A percentile compares a stretch with the other conserved stretches of the same genome.
These are phyloP conservation scores for Xenopus petersii DNA, from an alignment of 2,797 vertebrate genomes.

Conservation along the genomic window DNA sequence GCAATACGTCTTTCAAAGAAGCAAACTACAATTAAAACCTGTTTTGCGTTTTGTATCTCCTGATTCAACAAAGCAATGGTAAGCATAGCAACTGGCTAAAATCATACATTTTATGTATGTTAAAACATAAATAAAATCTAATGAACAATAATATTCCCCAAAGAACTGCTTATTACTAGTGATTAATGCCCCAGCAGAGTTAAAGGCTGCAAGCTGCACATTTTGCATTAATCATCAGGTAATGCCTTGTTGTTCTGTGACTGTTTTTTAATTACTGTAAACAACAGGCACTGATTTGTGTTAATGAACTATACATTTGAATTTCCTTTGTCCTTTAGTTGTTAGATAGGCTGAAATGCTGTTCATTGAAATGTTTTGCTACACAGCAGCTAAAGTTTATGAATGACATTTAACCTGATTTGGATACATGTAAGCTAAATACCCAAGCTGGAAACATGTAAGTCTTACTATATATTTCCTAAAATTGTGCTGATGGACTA, in stretches of 20 bases:
- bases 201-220: slow-evolving; percentile 4
- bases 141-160: slow-evolving; percentile 21
- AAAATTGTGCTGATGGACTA: not conserved
- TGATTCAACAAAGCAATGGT: not conserved
- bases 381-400: not conserved
- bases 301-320: slow-evolving; percentile 22
- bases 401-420: not conserved
- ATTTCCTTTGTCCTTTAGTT: slow-evolving; percentile 28
- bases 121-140: not conserved
- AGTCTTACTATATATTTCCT: not conserved
- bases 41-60: not conserved
- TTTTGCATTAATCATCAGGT: slow-evolving; percentile 40
- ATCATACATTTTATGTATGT: not conserved
- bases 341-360: not conserved
- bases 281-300: slow-evolving; percentile 40
- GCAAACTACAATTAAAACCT: not conserved
- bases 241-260: slow-evolving; percentile 35
- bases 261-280: slow-evolving; percentile 40
- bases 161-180: slow-evolving; percentile 33
- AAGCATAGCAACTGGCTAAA: not conserved
- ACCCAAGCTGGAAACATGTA: not conserved
- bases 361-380: not conserved
- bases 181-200: slow-evolving; percentile 25
- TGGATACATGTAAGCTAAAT: not conserved
- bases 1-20: too few relatives aligned